Evolutionary conservation across 2,113 vertebrate genomes (phyloP), one percentile per base, ranked within the genome.

Genomic region (Lucifuga dentata): DNA sequence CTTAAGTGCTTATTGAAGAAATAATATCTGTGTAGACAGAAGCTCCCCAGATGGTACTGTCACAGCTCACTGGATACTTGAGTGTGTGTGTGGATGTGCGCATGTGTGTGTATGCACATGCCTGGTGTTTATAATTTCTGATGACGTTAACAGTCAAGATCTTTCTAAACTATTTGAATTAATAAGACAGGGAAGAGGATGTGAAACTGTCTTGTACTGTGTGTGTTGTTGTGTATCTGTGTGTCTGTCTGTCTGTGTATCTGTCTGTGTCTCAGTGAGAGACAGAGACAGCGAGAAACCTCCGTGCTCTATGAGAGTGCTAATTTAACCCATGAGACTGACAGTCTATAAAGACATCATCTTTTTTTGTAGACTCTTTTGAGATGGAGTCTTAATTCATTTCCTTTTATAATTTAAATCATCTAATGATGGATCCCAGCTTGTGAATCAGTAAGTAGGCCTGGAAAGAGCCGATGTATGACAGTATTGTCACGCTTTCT

Each of bases 381-480:
- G 24, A 43, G 68, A 67, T 49, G 33, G 5, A 63, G 35, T 57
- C 9, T 76, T 71, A 62, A 81, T 81, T 78, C 39, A 61, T 21
- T 64, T 68, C 43, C 13, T 23, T 62, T 66, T 38, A 60, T 81
- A 58, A 65, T 79, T 68, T 68, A 73, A 65, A 65, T 76, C 29
- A 70, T 79, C 35, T 72, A 44, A 78, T 80, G 32, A 39, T 64
- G 46, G 64, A 49, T 76, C 52, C 35, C 19, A 68, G 41, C 26
- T 38, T 55, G 36, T 52, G 35, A 11, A 53, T 75, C 46, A 60
- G 24, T 20, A 17, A 20, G 49, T 3, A 6, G 41, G 36, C 52
- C 53, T 80, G 66, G n/a, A 58, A 57, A 48, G 68, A 44, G 35
- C 45, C 3, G 29, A 11, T 4, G 21, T 75, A 39, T 52, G 39